Conservation (phyloP, 2,113 vertebrate genomes). For the Pheucticus melanocephalus region DNA sequence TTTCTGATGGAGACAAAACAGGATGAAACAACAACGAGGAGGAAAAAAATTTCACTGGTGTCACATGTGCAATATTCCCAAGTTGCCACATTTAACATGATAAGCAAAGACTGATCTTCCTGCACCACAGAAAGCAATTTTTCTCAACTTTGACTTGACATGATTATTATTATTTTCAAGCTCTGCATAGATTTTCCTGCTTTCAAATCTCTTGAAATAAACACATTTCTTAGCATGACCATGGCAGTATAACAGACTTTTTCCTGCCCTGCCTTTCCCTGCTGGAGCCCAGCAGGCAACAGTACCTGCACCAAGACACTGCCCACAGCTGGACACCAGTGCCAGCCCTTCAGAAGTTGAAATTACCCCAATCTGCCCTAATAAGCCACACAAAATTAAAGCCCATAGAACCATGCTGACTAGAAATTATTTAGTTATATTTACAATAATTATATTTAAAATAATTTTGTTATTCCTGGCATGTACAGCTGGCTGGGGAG, state of each 20-base stretch:
- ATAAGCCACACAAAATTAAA: background rate
- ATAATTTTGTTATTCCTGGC: background rate
- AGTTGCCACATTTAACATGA: background rate
- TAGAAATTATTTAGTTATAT: background rate
- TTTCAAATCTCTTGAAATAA: background rate
- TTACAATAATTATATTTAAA: background rate
- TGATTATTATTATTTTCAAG: background rate
- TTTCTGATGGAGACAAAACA: background rate
- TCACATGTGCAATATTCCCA: background rate
- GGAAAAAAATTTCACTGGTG: accelerated
- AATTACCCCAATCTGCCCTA: accelerated
- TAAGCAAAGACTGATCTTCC: background rate
- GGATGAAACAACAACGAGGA: background rate
- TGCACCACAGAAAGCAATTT: background rate
- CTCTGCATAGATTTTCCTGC: background rate
- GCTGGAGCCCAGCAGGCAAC: background rate
- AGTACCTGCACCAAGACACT: accelerated
- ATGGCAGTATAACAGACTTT: accelerated
- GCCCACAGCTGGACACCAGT: background rate
- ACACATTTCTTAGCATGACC: background rate
- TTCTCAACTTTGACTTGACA: accelerated
- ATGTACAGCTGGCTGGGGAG: background rate
- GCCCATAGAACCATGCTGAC: accelerated
- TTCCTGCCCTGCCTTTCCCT: background rate
- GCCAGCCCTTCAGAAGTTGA: background rate